Evolutionary conservation across 2,113 vertebrate species (phyloP), one percentile per base, ranked within the genome.

Genomic region (Spea bombifrons): DNA sequence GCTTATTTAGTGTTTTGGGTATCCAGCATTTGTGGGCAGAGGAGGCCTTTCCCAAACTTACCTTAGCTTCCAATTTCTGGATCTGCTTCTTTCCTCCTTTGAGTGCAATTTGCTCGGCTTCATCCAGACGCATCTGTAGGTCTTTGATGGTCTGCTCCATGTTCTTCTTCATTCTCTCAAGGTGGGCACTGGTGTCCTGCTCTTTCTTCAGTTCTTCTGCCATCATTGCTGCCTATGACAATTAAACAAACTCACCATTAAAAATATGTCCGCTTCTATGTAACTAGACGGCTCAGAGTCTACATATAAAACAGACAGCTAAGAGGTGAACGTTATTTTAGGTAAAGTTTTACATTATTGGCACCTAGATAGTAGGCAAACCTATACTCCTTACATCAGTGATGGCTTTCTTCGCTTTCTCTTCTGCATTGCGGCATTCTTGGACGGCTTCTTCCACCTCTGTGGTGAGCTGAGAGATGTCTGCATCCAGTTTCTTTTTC

Each of bases 161-260:
- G 66, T 97, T 98, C 89, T 95, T 98, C 90, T 98, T 98, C 95
- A 98, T 97, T 71, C 96, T 89, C 69, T 98, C 96, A 80, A 99
- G 88, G 83, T 98, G 96, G 0, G 94, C 87, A 0, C 93, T 94
- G 0, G 94, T 98, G 87, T 98, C 96, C 87, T 97, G 96, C 87
- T 98, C 96, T 85, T 98, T 97, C 87, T 98, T 98, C 84, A 98
- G 90, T 85, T 98, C 96, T 83, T 98, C 95, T 0, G 96, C 95
- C 95, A 98, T 98, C 96, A 97, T 96, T 75, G 95, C 96, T 0
- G 95, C 96, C 96, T 98, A 81, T 3, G 0, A 0, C 67, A 7
- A 13, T 52, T 7, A 12, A 46, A 55, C 45, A 8, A 7, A 10
- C 5, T 52, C 9, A 52, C 4, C 57, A 5, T 10, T 10, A 30